Percentiles rank a stretch among this genome's conserved stretches.
These are phyloP conservation scores for Catostomus latipinnis DNA, from an alignment of 2,797 vertebrate species.

Conservation along the genomic window DNA sequence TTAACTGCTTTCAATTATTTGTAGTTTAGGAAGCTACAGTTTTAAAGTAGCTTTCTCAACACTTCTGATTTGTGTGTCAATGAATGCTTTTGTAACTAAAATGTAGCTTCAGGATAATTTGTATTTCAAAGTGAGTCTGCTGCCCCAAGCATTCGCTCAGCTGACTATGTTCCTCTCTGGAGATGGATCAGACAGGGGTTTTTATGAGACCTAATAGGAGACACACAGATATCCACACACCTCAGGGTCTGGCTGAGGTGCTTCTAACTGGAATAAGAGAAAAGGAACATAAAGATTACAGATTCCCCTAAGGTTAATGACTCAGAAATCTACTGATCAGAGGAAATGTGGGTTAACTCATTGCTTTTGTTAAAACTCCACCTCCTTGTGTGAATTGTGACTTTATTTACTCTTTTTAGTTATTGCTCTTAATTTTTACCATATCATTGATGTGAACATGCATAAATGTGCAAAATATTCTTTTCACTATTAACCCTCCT, in stretches of 20 bases:
- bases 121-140: constrained; percentile 76
- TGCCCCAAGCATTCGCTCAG: constrained; percentile 73
- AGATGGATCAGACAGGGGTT: constrained; percentile 78
- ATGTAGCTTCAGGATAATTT: constrained; percentile 73
- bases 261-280: constrained; percentile 12
- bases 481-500: constrained; percentile 12
- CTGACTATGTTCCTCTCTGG: constrained; percentile 80
- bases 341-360: constrained; percentile 37
- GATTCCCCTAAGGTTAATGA: constrained; percentile 2
- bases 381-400: constrained; percentile 5
- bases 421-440: not conserved
- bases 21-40: too few relatives aligned
- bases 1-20: too few relatives aligned
- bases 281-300: constrained; percentile 9
- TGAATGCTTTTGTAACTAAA: constrained; percentile 44
- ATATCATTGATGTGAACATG: not conserved
- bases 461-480: constrained; percentile 8
- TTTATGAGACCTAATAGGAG: constrained; percentile 65
- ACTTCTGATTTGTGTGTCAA: constrained; percentile 1
- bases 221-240: constrained; percentile 46
- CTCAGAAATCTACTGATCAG: constrained; percentile 10
- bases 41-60: too few relatives aligned
- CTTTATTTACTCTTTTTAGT: not conserved
- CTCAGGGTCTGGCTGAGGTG: constrained; percentile 53
- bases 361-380: not conserved